Conservation (phyloP, 2,113 vertebrate species). For the Ploceus nigricollis region DNA sequence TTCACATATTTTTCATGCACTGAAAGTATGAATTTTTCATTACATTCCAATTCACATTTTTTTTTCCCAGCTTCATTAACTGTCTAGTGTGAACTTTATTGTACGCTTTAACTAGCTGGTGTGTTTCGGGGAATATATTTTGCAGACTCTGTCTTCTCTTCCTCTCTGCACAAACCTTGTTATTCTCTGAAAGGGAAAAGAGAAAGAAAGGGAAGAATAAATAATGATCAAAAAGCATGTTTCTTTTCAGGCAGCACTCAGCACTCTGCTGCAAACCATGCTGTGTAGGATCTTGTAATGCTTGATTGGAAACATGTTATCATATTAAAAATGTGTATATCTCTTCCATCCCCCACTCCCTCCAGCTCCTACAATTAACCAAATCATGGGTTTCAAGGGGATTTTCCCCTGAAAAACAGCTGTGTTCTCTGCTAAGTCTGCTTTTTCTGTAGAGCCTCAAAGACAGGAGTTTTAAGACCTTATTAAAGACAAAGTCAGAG, state of each 20-base stretch:
- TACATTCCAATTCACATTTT: conserved; percentile 61
- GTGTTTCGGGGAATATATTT: conserved; percentile 21
- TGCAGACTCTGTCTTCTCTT: background rate
- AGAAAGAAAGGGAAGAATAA: conserved; percentile 25
- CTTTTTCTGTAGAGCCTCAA: conserved; percentile 21
- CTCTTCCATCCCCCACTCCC: background rate
- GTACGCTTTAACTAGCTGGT: conserved; percentile 32
- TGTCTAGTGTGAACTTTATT: conserved; percentile 69
- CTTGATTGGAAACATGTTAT: conserved; percentile 25
- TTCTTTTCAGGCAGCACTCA: conserved; percentile 12
- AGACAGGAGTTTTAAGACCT: conserved; percentile 38
- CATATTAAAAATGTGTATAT: background rate
- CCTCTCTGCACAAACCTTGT: background rate
- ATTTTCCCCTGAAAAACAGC: conserved; percentile 35
- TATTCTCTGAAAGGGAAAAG: conserved; percentile 17
- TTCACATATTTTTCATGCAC: conserved; percentile 63
- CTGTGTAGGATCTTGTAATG: conserved; percentile 28
- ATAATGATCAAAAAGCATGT: background rate
- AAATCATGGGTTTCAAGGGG: conserved; percentile 16
- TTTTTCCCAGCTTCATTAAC: conserved; percentile 58
- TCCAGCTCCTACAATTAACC: background rate
- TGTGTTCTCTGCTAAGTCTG: background rate
- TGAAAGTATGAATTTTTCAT: conserved; percentile 71
- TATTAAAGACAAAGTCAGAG: conserved; percentile 52
- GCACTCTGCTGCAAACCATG: background rate